Evolutionary conservation across 2,797 vertebrate genomes (phyloP).

Genomic region (Hipposideros larvatus): DNA sequence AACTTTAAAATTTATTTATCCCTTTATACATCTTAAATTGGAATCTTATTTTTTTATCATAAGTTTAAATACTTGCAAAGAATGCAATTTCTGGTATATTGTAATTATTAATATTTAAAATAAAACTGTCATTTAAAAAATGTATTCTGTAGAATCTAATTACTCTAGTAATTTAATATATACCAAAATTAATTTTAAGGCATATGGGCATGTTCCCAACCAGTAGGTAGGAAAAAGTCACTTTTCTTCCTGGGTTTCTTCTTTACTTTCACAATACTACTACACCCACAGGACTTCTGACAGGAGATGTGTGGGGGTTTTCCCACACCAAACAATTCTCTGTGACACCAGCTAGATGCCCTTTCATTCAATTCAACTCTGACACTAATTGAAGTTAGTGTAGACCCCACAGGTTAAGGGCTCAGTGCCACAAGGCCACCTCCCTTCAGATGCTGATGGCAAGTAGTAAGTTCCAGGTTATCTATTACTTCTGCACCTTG

Average conservation of each 20-base stretch:
- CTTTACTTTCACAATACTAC: not conserved
- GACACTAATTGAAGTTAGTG: not conserved
- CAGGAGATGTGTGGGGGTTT: not conserved
- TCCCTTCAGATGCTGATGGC: not conserved
- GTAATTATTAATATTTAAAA: constrained; percentile 20
- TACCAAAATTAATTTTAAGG: not conserved
- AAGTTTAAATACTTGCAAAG: not conserved
- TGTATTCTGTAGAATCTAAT: not conserved
- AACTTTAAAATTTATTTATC: constrained; percentile 5
- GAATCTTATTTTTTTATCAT: not conserved
- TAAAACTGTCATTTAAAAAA: not conserved
- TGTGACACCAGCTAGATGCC: not conserved
- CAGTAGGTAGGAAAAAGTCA: not conserved
- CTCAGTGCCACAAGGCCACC: not conserved
- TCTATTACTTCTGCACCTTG: not conserved
- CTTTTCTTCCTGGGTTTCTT: not conserved
- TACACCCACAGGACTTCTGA: not conserved
- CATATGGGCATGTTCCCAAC: not conserved
- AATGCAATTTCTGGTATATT: not conserved
- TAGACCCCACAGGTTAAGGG: not conserved
- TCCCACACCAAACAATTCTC: not conserved
- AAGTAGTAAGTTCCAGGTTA: not conserved
- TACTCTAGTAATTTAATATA: constrained; percentile 32
- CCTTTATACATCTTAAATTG: not conserved
- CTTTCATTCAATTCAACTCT: not conserved